Conservation (phyloP, 2,113 vertebrate genomes). For the Taxidea taxus region DNA sequence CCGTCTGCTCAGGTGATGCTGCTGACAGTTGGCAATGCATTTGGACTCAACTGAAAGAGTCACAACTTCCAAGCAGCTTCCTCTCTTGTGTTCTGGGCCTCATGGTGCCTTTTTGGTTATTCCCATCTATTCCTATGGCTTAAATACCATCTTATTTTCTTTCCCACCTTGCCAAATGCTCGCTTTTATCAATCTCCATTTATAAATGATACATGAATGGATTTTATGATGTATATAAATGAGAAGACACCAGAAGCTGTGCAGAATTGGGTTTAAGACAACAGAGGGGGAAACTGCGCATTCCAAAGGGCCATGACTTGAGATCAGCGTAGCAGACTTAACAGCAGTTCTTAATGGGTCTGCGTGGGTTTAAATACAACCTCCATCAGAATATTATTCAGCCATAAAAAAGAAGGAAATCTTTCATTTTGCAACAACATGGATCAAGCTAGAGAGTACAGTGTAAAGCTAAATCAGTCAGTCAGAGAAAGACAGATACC, state of each 20-base stretch:
- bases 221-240: constrained; percentile 44
- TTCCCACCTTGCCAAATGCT: constrained; percentile 25
- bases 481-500: neutral
- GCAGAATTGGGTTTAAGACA: neutral
- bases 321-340: neutral
- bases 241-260: neutral
- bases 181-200: neutral
- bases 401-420: neutral
- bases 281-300: neutral
- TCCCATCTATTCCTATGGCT: neutral
- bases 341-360: neutral
- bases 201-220: neutral
- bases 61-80: constrained; percentile 26
- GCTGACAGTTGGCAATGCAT: constrained; percentile 41
- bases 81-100: constrained; percentile 5
- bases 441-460: neutral
- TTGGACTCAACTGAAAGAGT: neutral
- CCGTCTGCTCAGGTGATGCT: constrained; percentile 48
- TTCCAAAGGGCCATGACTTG: neutral
- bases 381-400: neutral
- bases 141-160: neutral
- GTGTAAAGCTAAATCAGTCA: neutral
- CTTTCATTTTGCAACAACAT: neutral
- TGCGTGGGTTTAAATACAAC: neutral
- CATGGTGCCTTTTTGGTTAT: constrained; percentile 42